phyloP scores from a whole-genome alignment of 2,797 vertebrate species.

The Pipistrellus nathusii region DNA sequence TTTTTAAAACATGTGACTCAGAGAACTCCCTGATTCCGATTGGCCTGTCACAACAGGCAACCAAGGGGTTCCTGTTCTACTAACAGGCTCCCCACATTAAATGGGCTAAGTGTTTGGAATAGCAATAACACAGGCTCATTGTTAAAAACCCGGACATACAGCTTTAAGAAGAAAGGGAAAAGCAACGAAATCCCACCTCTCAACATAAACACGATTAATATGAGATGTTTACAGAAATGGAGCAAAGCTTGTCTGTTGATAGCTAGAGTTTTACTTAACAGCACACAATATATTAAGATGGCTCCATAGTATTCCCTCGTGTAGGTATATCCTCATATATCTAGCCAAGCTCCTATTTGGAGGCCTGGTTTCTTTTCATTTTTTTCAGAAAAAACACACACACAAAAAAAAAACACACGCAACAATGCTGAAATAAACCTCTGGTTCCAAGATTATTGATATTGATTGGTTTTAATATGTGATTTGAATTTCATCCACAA shows the following conservation, averaged over 20 bases:
- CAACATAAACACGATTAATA: not conserved
- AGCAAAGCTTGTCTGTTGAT: not conserved
- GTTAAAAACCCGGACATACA: not conserved
- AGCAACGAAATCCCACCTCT: not conserved
- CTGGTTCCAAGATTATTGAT: not conserved
- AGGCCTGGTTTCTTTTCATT: not conserved
- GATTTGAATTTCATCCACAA: constrained; percentile 58
- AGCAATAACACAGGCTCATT: not conserved
- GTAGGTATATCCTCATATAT: not conserved
- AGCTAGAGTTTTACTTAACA: not conserved
- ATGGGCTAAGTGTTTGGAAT: not conserved
- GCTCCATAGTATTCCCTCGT: not conserved
- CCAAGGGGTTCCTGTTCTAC: not conserved
- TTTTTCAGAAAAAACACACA: not conserved
- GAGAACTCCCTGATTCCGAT: not conserved
- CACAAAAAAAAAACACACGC: not conserved
- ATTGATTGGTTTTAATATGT: not conserved
- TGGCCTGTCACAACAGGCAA: not conserved
- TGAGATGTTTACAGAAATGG: constrained; percentile 6
- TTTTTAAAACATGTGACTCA: not conserved
- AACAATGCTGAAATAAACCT: not conserved
- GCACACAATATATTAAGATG: not conserved
- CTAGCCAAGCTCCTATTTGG: not conserved
- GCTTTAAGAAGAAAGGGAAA: not conserved
- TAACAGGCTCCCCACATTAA: not conserved